Evolutionary conservation across 2,888 invertebrate genomes (phyloP).

Genomic region (Dendrolimus houi): DNA sequence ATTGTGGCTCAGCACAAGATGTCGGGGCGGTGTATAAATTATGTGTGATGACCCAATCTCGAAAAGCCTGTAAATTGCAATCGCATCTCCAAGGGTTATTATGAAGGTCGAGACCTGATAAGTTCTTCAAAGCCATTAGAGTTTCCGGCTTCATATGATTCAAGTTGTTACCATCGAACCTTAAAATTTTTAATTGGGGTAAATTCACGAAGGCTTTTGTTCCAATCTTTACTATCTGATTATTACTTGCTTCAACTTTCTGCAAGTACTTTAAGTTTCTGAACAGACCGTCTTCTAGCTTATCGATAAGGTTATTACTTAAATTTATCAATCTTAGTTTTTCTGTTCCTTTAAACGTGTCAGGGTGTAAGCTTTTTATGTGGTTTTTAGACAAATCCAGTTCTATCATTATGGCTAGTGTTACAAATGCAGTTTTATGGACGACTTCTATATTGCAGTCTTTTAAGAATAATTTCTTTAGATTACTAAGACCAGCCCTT

Average conservation of each 20-base stretch:
- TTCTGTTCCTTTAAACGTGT: constrained; percentile 83
- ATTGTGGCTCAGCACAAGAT: constrained; percentile 81
- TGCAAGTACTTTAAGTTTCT: constrained; percentile 84
- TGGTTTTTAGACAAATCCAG: constrained; percentile 87
- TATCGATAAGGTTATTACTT: constrained; percentile 85
- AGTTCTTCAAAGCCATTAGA: constrained; percentile 80
- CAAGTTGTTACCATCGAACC: constrained; percentile 86
- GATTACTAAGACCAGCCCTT: constrained; percentile 82
- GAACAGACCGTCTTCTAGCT: constrained; percentile 85
- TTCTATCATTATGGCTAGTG: constrained; percentile 86
- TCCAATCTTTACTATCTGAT: constrained; percentile 82
- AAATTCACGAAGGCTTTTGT: constrained; percentile 82
- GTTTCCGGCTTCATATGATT: constrained; percentile 81
- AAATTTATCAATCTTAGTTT: constrained; percentile 84
- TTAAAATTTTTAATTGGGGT: constrained; percentile 81
- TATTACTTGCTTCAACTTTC: constrained; percentile 86
- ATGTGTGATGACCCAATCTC: constrained; percentile 83
- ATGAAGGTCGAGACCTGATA: constrained; percentile 84
- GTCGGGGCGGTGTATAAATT: constrained; percentile 87
- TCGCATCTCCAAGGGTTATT: constrained; percentile 94
- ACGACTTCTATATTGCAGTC: constrained; percentile 84
- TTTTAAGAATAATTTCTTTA: constrained; percentile 87
- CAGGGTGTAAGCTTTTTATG: constrained; percentile 80
- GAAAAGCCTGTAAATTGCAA: constrained; percentile 86
- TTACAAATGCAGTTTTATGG: constrained; percentile 84